These are phyloP conservation scores for Callipepla californica DNA, from an alignment of 2,113 vertebrate genomes.

Conservation along the genomic window DNA sequence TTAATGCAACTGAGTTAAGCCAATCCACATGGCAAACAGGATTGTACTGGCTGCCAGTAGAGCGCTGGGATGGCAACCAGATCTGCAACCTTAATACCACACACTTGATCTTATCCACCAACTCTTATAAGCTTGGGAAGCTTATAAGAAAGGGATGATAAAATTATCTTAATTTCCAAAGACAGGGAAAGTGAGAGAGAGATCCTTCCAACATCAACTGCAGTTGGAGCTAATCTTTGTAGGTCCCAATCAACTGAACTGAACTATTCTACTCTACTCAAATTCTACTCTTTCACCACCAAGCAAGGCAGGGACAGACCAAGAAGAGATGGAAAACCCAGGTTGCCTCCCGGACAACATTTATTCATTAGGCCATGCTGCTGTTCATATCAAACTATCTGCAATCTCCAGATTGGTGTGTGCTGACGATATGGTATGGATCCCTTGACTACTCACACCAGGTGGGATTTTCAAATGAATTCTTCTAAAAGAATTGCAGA, in stretches of 20 bases:
- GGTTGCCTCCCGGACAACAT: neutral
- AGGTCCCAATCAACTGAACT: neutral
- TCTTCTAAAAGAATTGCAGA: neutral
- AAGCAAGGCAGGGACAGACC: neutral
- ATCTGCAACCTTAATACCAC: neutral
- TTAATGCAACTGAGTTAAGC: neutral
- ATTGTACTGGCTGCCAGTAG: neutral
- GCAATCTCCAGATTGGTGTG: neutral
- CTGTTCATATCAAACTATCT: neutral
- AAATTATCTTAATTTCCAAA: neutral
- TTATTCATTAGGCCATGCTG: rapidly evolving
- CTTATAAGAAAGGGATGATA: neutral
- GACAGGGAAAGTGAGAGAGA: neutral
- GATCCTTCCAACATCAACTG: neutral
- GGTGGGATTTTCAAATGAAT: neutral
- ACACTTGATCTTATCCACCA: neutral
- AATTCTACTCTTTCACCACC: neutral
- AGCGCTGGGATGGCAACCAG: neutral
- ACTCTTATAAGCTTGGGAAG: neutral
- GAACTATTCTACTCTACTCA: neutral
- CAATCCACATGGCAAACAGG: neutral
- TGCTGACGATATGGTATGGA: neutral
- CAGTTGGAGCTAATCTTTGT: neutral
- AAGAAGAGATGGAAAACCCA: neutral
- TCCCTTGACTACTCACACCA: neutral